Conservation (phyloP, 2,888 invertebrate genomes). For the Dasysyrphus tricinctus region DNA sequence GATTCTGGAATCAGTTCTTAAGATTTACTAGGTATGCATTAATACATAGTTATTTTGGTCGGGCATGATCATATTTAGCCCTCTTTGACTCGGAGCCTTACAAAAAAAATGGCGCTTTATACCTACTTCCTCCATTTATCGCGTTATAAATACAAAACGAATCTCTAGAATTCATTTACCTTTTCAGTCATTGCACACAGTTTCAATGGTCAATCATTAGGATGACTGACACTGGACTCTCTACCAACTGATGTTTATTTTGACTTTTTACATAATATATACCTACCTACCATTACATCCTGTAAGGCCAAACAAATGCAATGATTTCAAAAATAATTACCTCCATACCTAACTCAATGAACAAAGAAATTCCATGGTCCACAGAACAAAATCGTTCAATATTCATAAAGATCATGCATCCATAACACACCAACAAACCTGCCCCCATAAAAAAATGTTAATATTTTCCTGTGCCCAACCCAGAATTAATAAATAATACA, state of each 20-base stretch:
- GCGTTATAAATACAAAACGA: no score
- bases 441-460: slow-evolving; percentile 5
- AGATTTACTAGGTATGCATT: no score
- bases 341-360: not conserved
- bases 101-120: no score
- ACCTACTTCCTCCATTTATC: no score
- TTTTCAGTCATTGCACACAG: not conserved
- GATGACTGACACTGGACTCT: not conserved
- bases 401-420: slow-evolving; percentile 39
- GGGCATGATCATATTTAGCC: no score
- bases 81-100: no score
- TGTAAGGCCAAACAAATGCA: not conserved
- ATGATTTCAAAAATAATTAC: not conserved
- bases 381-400: slow-evolving; percentile 1
- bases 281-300: not conserved
- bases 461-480: slow-evolving; percentile 28
- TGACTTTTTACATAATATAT: not conserved
- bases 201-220: not conserved
- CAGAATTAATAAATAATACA: slow-evolving; percentile 10
- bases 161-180: not conserved
- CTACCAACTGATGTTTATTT: not conserved
- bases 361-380: slow-evolving; percentile 37
- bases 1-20: no score
- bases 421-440: slow-evolving; percentile 43
- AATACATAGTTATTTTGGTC: no score